Base-by-base conservation (phyloP, 2,888 invertebrate species). In the Caenorhabditis sp. region DNA sequence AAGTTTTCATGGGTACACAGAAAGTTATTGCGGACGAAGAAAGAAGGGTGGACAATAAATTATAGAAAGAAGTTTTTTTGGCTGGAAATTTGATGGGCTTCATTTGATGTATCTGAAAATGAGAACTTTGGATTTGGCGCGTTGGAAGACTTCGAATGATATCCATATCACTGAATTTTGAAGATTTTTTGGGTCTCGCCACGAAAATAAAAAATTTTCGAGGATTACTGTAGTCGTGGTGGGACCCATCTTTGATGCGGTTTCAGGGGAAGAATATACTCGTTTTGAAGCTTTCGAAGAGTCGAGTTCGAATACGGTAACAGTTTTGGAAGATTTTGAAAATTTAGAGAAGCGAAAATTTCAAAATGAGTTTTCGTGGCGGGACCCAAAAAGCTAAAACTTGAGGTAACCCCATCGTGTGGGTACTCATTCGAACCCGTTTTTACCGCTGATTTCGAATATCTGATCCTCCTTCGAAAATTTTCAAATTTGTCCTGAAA, bases 141-240 rank as follows among this genome's bases (percentile, higher is more conserved):
- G 10, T 2, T 31, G 66, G 14, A 24, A 54, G n/a, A 19, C 4
- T 47, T 47, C 47, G 19, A 47, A 19, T 19, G n/a, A n/a, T 19
- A 19, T 19, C n/a, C 5, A 47, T 19, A 8, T 19, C 19, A 19
- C 4, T 19, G 19, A 19, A 10, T 19, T 47, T 19, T 19, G 19
- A 5, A 47, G 19, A 2, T n/a, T 47, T 19, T n/a, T 47, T 38
- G 31, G 38, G 38, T 38, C 38, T 12, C 38, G 38, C 6, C 38
- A 38, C 38, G 38, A 38, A 38, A 38, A 35, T 35, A n/a, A 31
- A 31, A 6, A 31, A 31, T 38, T 38, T 38, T 35, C n/a, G n/a
- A n/a, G 59, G 35, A 35, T 59, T 59, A 59, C 59, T 59, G 59
- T 54, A 14, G 54, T 26, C 47, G 47, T 47, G 47, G 47, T 4